A percentile compares a stretch with the other conserved stretches of the same genome.
These are phyloP conservation scores for Actinernus sp. DNA, from an alignment of 92 coral and sea anemone species.

Conservation along the genomic window DNA sequence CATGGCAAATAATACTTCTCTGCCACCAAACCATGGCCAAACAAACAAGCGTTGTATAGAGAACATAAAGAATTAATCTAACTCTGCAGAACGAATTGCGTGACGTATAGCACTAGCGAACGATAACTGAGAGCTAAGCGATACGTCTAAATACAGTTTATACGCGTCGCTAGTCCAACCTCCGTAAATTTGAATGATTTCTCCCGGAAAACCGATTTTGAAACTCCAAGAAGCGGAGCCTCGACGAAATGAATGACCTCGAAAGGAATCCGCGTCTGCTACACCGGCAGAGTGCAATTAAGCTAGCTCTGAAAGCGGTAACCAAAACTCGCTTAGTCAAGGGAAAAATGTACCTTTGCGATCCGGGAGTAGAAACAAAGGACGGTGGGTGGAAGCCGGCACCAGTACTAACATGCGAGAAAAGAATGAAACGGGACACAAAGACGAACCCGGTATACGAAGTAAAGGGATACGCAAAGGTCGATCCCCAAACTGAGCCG, in stretches of 20 bases:
- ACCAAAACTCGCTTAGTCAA: background rate
- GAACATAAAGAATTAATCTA: background rate
- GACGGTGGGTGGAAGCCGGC: background rate
- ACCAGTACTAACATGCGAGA: slow-evolving; percentile 2
- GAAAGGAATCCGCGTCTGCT: background rate
- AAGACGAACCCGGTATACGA: background rate
- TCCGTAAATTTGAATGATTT: slow-evolving; percentile 9
- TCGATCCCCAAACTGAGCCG: slow-evolving; percentile 19
- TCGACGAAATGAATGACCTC: slow-evolving; percentile 20
- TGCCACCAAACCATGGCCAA: slow-evolving; percentile 12
- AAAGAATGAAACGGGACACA: slow-evolving; percentile 8
- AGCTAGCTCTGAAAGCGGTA: background rate
- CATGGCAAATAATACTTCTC: background rate
- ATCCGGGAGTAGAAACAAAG: background rate
- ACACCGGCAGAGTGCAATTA: no score
- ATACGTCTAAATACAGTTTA: slow-evolving; percentile 5
- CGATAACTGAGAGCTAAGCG: slow-evolving; percentile 1
- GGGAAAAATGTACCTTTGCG: background rate
- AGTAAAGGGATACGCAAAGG: slow-evolving; percentile 9
- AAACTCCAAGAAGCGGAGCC: slow-evolving; percentile 17
- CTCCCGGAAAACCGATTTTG: slow-evolving; percentile 1
- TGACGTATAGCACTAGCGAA: background rate
- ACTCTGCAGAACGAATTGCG: background rate
- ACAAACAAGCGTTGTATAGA: slow-evolving; percentile 13
- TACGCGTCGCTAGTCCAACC: slow-evolving; percentile 13